These are phyloP conservation scores for Mythimna ferrago DNA, from an alignment of 2,888 invertebrate genomes.

Conservation along the genomic window DNA sequence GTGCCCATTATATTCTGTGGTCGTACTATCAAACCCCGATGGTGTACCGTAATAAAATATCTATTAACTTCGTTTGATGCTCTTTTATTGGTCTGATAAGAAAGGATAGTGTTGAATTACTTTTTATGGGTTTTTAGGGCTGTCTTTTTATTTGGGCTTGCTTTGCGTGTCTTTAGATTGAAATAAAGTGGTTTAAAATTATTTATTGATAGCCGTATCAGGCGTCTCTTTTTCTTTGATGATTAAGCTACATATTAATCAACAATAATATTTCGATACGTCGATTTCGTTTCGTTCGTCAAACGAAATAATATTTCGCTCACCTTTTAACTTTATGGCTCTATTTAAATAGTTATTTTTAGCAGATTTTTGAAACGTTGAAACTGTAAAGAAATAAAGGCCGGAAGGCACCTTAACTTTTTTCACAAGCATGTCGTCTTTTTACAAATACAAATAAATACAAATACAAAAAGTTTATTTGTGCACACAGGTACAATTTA, in stretches of 20 bases:
- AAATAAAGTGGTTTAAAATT: slow-evolving; percentile 42
- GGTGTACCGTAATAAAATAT: slow-evolving; percentile 57
- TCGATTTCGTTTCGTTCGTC: too few species aligned
- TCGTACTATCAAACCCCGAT: slow-evolving; percentile 34
- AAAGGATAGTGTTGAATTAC: slow-evolving; percentile 39
- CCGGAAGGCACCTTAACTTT: too few species aligned
- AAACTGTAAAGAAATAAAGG: too few species aligned
- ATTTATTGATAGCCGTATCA: slow-evolving; percentile 15
- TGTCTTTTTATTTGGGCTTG: slow-evolving; percentile 17
- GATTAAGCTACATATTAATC: neutral
- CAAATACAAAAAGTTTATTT: too few species aligned
- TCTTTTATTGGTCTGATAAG: slow-evolving; percentile 57
- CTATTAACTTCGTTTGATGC: slow-evolving; percentile 55
- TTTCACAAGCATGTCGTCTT: too few species aligned
- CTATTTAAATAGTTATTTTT: too few species aligned
- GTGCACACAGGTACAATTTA: too few species aligned
- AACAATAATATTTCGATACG: too few species aligned
- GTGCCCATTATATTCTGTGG: neutral
- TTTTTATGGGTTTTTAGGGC: slow-evolving; percentile 24
- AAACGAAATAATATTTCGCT: too few species aligned
- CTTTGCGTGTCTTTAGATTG: slow-evolving; percentile 5
- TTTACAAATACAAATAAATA: too few species aligned
- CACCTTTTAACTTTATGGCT: too few species aligned
- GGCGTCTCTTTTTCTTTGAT: neutral
- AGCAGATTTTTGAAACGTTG: too few species aligned